A percentile compares a stretch with the other conserved stretches of the same genome.
Evolutionary conservation across 1,140 invertebrate species (phyloP).

Genomic region (Pseudomyrmex pallidus): DNA sequence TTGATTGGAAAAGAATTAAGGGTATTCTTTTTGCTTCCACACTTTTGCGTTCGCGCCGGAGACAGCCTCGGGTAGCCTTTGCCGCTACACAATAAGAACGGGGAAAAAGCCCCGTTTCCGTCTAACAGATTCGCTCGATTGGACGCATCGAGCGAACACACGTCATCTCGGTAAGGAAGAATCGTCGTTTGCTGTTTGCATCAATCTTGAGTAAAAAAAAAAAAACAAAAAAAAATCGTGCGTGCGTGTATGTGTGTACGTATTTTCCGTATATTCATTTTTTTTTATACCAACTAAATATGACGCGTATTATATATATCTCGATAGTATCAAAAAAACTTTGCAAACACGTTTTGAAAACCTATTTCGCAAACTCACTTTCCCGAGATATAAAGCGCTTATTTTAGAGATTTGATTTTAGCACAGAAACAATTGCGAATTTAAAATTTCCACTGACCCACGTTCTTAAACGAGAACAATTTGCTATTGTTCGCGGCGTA

Average conservation of each 20-base stretch:
- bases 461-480: constrained; percentile 22
- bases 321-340: background rate
- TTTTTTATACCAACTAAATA: background rate
- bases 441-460: constrained; percentile 14
- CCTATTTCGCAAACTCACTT: background rate
- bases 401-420: constrained; percentile 1
- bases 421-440: background rate
- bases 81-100: constrained; percentile 33
- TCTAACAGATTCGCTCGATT: constrained; percentile 48
- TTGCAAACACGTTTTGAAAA: background rate
- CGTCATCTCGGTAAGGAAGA: constrained; percentile 56
- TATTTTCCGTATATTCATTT: background rate
- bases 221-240: no score
- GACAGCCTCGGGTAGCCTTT: constrained; percentile 8
- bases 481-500: constrained; percentile 24
- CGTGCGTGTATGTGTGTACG: background rate
- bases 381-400: background rate
- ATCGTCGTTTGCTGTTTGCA: constrained; percentile 42
- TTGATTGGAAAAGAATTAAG: constrained; percentile 67
- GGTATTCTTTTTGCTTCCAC: constrained; percentile 47
- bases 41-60: constrained; percentile 32
- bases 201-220: constrained; percentile 4
- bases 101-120: constrained; percentile 35
- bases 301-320: background rate
- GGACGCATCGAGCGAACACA: constrained; percentile 53